A percentile compares a stretch with the other conserved stretches of the same genome.
phyloP scores from a whole-genome alignment of 1,140 invertebrate genomes.

The Paracyclopina nana region DNA sequence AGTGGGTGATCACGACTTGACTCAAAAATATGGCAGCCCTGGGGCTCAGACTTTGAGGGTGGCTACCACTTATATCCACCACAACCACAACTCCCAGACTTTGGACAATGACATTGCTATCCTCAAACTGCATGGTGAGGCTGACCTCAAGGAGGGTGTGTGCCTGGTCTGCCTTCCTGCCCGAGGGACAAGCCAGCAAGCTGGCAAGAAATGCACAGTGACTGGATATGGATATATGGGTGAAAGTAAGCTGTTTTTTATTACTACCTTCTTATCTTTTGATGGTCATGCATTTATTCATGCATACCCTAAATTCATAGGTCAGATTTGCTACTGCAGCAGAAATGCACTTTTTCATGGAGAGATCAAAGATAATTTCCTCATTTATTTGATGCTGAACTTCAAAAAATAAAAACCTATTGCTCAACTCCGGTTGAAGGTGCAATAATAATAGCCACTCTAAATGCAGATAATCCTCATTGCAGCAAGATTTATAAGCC shows the following conservation, averaged over 20 bases:
- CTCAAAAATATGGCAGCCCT: constrained; percentile 28
- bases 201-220: constrained; percentile 70
- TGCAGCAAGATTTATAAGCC: background rate
- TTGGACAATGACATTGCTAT: constrained; percentile 88
- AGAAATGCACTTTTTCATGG: too few species aligned
- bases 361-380: too few species aligned
- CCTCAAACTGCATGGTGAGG: constrained; percentile 71
- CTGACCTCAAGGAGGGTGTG: constrained; percentile 61
- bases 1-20: constrained; percentile 78
- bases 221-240: constrained; percentile 87
- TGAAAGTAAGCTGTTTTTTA: constrained; percentile 41
- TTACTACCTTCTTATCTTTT: background rate
- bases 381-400: too few species aligned
- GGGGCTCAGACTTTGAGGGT: constrained; percentile 61
- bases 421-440: too few species aligned
- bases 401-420: too few species aligned
- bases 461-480: too few species aligned
- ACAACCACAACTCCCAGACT: constrained; percentile 88
- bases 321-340: too few species aligned
- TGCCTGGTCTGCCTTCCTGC: constrained; percentile 66
- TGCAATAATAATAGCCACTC: too few species aligned
- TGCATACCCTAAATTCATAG: background rate
- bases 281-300: background rate
- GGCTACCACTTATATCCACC: constrained; percentile 81
- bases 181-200: constrained; percentile 55